phyloP scores from a whole-genome alignment of 2,113 vertebrate genomes.

The Phaethon lepturus region DNA sequence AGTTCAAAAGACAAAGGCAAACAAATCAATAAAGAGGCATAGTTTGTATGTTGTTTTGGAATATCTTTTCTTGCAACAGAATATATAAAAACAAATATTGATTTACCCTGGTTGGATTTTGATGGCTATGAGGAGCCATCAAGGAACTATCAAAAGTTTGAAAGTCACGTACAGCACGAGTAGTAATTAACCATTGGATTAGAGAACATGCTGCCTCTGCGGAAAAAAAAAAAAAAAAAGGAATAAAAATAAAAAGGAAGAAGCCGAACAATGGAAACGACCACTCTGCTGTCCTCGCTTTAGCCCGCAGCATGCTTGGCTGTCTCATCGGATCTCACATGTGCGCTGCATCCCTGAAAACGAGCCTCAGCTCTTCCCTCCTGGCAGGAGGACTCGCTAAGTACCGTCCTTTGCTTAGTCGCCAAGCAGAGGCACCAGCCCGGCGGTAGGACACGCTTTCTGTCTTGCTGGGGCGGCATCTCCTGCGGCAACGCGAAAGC shows the following conservation, averaged over 20 bases:
- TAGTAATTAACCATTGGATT: neutral
- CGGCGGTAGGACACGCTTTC: neutral
- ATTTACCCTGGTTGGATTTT: slow-evolving; percentile 28
- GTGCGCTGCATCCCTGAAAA: neutral
- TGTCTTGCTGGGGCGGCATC: neutral
- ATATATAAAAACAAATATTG: slow-evolving; percentile 42
- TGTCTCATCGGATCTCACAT: neutral
- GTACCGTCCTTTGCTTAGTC: neutral
- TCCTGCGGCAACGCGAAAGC: neutral
- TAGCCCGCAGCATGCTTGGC: neutral
- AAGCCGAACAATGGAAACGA: neutral
- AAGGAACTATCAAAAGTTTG: slow-evolving; percentile 6
- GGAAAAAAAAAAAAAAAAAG: neutral
- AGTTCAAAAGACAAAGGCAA: slow-evolving; percentile 17
- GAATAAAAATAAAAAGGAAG: neutral
- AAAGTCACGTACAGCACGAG: neutral
- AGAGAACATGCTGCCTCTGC: neutral
- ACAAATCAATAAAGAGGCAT: slow-evolving; percentile 27
- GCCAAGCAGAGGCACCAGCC: neutral
- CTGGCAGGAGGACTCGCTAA: too few relatives aligned
- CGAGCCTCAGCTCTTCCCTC: neutral
- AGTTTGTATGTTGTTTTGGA: neutral
- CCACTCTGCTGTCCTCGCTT: neutral
- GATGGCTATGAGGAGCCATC: neutral
- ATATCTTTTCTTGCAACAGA: neutral